A percentile compares a stretch with the other conserved stretches of the same genome.
phyloP scores from a whole-genome alignment of 2,113 vertebrate genomes.

The Hystrix cristata region DNA sequence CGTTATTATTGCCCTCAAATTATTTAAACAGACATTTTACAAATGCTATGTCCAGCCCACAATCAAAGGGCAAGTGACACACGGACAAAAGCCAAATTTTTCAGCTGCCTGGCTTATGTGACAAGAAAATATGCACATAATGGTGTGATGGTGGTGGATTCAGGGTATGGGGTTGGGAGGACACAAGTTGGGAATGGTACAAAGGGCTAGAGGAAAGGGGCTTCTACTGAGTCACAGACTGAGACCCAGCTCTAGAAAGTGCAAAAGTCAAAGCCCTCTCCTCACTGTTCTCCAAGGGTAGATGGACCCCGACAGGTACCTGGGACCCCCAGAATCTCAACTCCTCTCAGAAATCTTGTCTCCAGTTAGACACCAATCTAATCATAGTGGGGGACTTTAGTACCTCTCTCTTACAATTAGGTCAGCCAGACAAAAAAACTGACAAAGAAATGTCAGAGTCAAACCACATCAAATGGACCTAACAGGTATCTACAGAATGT shows the following conservation, averaged over 20 bases:
- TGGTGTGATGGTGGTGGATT: background rate
- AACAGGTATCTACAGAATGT: background rate
- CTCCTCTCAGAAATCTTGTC: background rate
- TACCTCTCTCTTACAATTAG: background rate
- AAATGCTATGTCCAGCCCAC: background rate
- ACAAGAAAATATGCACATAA: background rate
- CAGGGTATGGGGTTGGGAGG: background rate
- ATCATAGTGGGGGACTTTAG: background rate
- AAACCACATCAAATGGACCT: background rate
- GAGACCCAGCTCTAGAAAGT: background rate
- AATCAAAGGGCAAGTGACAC: background rate
- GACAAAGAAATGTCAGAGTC: background rate
- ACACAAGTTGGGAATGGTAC: background rate
- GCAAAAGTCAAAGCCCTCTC: background rate
- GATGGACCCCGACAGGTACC: background rate
- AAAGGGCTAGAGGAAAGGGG: background rate
- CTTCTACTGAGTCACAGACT: background rate
- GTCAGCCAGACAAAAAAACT: background rate
- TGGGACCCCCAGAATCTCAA: background rate
- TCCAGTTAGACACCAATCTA: background rate
- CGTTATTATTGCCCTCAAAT: background rate
- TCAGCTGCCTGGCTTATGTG: background rate
- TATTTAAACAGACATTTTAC: constrained; percentile 26
- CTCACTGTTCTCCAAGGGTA: background rate
- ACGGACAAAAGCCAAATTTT: background rate